Evolutionary conservation across 2,797 vertebrate species (phyloP).

Genomic region (Diplodus puntazzo): DNA sequence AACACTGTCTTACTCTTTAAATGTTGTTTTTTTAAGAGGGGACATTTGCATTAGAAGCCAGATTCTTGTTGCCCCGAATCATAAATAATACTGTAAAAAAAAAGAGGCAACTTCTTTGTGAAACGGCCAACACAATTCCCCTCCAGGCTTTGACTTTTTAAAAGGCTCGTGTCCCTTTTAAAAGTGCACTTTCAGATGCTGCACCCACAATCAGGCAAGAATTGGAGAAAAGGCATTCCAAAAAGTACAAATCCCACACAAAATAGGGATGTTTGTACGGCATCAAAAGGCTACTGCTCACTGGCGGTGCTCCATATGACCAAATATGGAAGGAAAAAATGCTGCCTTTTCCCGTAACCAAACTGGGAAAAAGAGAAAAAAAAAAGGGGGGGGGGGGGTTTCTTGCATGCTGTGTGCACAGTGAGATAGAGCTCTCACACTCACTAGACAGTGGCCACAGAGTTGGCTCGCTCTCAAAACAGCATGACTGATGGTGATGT

Average conservation of each 20-base stretch:
- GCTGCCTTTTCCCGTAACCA: conserved; percentile 89
- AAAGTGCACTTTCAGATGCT: conserved; percentile 69
- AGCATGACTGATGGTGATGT: conserved; percentile 75
- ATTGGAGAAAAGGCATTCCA: conserved; percentile 73
- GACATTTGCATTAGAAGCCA: conserved; percentile 68
- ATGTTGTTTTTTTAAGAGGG: conserved; percentile 74
- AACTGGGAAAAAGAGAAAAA: conserved; percentile 73
- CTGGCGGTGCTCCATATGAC: conserved; percentile 87
- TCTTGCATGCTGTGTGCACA: conserved; percentile 83
- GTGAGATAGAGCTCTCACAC: conserved; percentile 84
- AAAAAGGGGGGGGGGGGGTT: conserved; percentile 46
- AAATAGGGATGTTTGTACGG: conserved; percentile 85
- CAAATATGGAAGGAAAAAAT: conserved; percentile 90
- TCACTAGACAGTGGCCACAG: conserved; percentile 73
- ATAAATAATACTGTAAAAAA: conserved; percentile 70
- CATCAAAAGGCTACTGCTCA: conserved; percentile 87
- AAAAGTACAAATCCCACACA: conserved; percentile 81
- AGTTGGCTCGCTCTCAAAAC: conserved; percentile 72
- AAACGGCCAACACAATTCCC: conserved; percentile 36
- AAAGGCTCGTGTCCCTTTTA: conserved; percentile 62
- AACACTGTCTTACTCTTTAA: conserved; percentile 68
- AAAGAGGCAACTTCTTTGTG: conserved; percentile 42
- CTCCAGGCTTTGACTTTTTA: conserved; percentile 57
- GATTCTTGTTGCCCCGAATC: conserved; percentile 51
- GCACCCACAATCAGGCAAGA: conserved; percentile 74